phyloP scores from a whole-genome alignment of 2,888 invertebrate genomes.

The Galerucella pusilla region DNA sequence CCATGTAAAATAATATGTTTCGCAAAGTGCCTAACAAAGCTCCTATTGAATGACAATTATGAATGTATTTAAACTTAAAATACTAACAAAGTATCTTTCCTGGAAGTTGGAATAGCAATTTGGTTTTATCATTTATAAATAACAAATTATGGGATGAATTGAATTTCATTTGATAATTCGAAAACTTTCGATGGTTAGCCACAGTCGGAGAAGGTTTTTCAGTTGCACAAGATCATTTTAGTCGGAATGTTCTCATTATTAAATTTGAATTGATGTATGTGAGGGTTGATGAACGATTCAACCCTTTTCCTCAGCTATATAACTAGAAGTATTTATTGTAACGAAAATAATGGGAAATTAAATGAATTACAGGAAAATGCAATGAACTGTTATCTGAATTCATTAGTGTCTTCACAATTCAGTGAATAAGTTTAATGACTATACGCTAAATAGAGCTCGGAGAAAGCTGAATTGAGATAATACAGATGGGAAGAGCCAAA shows the following conservation, averaged over 20 bases:
- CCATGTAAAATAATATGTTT: constrained; percentile 50
- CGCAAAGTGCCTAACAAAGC: constrained; percentile 46
- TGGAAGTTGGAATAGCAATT: not conserved
- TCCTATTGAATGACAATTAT: constrained; percentile 46
- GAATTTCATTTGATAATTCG: not conserved
- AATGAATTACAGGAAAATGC: constrained; percentile 5
- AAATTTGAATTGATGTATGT: not conserved
- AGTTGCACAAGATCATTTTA: not conserved
- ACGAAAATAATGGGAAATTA: constrained; percentile 1
- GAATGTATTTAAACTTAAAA: constrained; percentile 37
- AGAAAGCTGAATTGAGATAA: constrained; percentile 43
- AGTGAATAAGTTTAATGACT: constrained; percentile 40
- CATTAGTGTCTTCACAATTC: constrained; percentile 39
- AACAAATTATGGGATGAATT: not conserved
- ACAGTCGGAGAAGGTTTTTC: no score
- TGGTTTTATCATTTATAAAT: not conserved
- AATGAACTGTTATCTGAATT: constrained; percentile 23
- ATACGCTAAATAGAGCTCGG: constrained; percentile 26
- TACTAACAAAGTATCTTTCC: not conserved
- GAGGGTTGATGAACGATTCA: no score
- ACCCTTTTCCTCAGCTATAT: not conserved
- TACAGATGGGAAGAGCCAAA: constrained; percentile 37
- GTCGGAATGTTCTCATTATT: not conserved
- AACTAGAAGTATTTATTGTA: not conserved
- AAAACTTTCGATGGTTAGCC: no score